Conservation (phyloP, 2,888 invertebrate species). For the Stenurella melanura region DNA sequence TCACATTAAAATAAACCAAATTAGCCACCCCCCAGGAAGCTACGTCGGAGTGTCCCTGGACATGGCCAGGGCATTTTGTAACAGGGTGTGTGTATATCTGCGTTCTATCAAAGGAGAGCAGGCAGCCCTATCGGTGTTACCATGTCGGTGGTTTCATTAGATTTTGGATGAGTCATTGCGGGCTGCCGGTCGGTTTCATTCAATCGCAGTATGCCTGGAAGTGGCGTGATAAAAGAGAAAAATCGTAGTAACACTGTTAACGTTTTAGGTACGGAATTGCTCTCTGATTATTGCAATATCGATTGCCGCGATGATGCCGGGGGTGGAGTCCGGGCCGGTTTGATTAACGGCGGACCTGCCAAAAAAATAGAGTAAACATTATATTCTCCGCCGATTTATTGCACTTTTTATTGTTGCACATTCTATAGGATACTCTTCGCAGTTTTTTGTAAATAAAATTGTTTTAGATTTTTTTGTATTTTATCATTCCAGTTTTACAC, state of each 20-base stretch:
- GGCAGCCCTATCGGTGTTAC: slow-evolving; percentile 9
- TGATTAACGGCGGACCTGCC: neutral
- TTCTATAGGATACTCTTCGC: too few relatives aligned
- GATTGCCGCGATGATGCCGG: slow-evolving; percentile 39
- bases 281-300: slow-evolving; percentile 43
- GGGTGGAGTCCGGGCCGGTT: neutral
- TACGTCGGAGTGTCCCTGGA: neutral
- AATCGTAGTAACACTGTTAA: slow-evolving; percentile 37
- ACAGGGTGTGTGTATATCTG: neutral
- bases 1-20: neutral
- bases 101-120: neutral
- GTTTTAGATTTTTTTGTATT: too few relatives aligned
- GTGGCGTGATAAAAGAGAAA: slow-evolving; percentile 44
- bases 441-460: too few relatives aligned
- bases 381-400: too few relatives aligned
- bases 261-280: slow-evolving; percentile 34
- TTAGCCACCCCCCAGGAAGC: neutral
- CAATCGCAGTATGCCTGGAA: slow-evolving; percentile 35
- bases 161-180: slow-evolving; percentile 30
- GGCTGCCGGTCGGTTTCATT: slow-evolving; percentile 21
- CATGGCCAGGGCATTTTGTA: neutral
- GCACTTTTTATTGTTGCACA: too few relatives aligned
- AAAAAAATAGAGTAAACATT: too few relatives aligned
- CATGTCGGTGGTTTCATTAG: slow-evolving; percentile 27
- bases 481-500: too few relatives aligned